These are phyloP conservation scores for Dufourea novaeangliae DNA, from an alignment of 1,140 invertebrate genomes.

Conservation along the genomic window DNA sequence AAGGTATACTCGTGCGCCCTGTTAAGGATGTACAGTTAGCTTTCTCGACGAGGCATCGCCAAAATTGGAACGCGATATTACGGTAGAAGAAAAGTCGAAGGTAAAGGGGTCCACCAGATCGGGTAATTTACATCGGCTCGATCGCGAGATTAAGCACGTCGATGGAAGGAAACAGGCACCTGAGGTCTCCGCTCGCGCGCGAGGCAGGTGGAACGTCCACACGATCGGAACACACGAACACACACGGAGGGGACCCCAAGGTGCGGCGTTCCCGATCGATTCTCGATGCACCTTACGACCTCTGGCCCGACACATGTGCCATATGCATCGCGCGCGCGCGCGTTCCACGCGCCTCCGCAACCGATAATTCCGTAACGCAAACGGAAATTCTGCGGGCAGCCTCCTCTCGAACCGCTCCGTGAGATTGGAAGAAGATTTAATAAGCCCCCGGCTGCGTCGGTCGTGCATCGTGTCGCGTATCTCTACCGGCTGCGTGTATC, in stretches of 20 bases:
- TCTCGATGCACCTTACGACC: slow-evolving; percentile 60
- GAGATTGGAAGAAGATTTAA: slow-evolving; percentile 58
- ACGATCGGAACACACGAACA: slow-evolving; percentile 34
- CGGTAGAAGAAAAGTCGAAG: not conserved
- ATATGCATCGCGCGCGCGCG: slow-evolving; percentile 31
- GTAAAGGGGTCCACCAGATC: not conserved
- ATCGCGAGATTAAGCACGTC: slow-evolving; percentile 36
- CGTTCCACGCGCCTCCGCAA: slow-evolving; percentile 16
- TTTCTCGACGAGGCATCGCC: not conserved
- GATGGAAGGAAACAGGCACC: slow-evolving; percentile 22
- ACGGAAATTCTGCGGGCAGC: slow-evolving; percentile 56
- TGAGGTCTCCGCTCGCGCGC: slow-evolving; percentile 21
- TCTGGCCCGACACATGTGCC: slow-evolving; percentile 34
- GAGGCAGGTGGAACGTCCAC: slow-evolving; percentile 54
- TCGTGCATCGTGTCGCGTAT: not conserved
- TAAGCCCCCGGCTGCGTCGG: slow-evolving; percentile 28
- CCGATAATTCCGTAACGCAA: slow-evolving; percentile 39
- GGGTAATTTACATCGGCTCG: slow-evolving; percentile 28
- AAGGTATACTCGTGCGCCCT: not conserved
- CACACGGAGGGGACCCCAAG: slow-evolving; percentile 33
- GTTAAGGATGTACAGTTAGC: not conserved
- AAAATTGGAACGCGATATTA: slow-evolving; percentile 2
- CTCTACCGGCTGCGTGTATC: not conserved
- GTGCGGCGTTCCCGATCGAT: slow-evolving; percentile 62
- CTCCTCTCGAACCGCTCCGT: slow-evolving; percentile 16